These are phyloP conservation scores for Drosophila lacertosa DNA, from an alignment of 1,140 invertebrate species.

Conservation along the genomic window DNA sequence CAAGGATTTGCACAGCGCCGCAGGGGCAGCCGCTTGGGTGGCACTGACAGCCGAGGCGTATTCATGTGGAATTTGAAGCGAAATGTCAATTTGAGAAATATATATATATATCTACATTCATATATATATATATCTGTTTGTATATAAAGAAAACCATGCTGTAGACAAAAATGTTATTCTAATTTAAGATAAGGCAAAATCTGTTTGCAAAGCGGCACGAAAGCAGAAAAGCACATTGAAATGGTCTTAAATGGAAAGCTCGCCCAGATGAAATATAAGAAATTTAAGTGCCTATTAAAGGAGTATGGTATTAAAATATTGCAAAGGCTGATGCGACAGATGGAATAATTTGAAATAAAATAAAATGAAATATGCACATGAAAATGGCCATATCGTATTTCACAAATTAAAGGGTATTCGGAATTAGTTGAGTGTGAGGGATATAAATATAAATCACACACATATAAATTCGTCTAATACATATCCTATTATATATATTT, in stretches of 20 bases:
- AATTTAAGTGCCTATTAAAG: conserved; percentile 63
- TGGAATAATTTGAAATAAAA: no score
- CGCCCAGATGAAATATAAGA: conserved; percentile 22
- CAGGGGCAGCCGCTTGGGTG: conserved; percentile 63
- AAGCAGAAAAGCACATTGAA: conserved; percentile 41
- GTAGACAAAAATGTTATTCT: conserved; percentile 77
- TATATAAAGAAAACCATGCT: conserved; percentile 26
- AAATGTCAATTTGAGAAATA: conserved; percentile 76
- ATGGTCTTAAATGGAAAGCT: conserved; percentile 46
- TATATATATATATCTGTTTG: conserved; percentile 12
- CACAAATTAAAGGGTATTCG: conserved; percentile 28
- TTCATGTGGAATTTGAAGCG: conserved; percentile 82
- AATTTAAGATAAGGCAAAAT: conserved; percentile 78
- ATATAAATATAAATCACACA: no score
- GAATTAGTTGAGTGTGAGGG: no score
- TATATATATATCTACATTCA: conserved; percentile 43
- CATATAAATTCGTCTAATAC: no score
- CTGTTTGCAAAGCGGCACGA: conserved; percentile 55
- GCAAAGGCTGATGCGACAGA: conserved; percentile 11
- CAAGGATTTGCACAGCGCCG: conserved; percentile 78
- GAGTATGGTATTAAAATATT: conserved; percentile 18
- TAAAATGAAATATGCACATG: conserved; percentile 10
- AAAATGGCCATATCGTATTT: conserved; percentile 12
- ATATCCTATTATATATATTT: no score
- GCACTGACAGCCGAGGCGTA: conserved; percentile 73